Conservation (phyloP, 2,888 invertebrate species). For the Hoplodrina blanda region DNA sequence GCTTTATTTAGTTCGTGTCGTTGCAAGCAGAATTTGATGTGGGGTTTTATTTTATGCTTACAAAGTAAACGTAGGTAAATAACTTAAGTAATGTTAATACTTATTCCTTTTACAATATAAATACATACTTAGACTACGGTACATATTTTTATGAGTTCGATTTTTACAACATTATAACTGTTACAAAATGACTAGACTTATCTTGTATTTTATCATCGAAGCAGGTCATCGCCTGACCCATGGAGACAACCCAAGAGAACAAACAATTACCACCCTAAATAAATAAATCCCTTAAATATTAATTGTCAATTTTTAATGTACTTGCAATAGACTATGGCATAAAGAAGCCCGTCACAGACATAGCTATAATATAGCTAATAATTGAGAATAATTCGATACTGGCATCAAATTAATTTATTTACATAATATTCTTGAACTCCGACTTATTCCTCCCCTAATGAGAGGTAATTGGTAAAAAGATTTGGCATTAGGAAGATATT, state of each 20-base stretch:
- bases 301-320: background rate
- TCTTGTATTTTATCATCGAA: slow-evolving; percentile 45
- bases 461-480: slow-evolving; percentile 47
- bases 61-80: too few species aligned
- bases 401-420: background rate
- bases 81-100: too few species aligned
- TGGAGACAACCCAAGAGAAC: slow-evolving; percentile 20
- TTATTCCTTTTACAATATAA: background rate
- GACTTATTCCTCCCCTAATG: slow-evolving; percentile 38
- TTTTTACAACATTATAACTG: background rate
- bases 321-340: slow-evolving; percentile 9
- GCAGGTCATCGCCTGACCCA: slow-evolving; percentile 58
- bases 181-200: slow-evolving; percentile 16
- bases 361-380: too few species aligned
- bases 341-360: background rate
- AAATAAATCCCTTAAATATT: slow-evolving; percentile 16
- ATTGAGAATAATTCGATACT: slow-evolving; percentile 7
- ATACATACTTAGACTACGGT: background rate
- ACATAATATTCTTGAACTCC: background rate
- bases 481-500: slow-evolving; percentile 40
- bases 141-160: background rate
- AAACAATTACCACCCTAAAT: slow-evolving; percentile 25
- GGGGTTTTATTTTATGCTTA: slow-evolving; percentile 1
- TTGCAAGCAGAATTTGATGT: background rate
- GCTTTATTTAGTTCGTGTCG: background rate